Conservation (phyloP, 2,888 invertebrate species). For the Ferrisia virgata region DNA sequence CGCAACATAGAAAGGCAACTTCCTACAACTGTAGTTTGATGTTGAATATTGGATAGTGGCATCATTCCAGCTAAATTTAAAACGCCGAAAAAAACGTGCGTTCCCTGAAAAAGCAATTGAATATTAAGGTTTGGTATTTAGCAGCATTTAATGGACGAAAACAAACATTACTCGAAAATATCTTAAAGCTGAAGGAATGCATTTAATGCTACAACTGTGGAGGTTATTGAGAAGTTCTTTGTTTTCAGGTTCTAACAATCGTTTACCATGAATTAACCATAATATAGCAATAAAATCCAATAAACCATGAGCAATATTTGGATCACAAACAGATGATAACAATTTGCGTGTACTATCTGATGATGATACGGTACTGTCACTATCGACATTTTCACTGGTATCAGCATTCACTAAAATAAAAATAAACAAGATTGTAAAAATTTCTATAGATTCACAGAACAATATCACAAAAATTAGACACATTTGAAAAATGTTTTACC, state of each 20-base stretch:
- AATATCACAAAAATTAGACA: background rate
- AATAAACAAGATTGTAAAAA: background rate
- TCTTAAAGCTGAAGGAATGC: slow-evolving; percentile 48
- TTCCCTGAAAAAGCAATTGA: slow-evolving; percentile 46
- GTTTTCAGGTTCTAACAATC: slow-evolving; percentile 43
- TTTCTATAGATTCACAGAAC: background rate
- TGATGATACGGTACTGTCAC: background rate
- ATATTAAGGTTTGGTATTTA: background rate
- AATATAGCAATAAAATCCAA: slow-evolving; percentile 48
- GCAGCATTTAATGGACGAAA: slow-evolving; percentile 47
- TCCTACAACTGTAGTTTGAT: slow-evolving; percentile 48
- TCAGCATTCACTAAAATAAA: background rate
- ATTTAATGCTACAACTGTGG: slow-evolving; percentile 41
- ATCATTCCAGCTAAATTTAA: slow-evolving; percentile 49
- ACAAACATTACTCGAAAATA: slow-evolving; percentile 48
- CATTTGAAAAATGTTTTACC: background rate
- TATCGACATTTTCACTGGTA: background rate
- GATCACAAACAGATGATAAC: slow-evolving; percentile 8
- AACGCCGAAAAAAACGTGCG: slow-evolving; percentile 49
- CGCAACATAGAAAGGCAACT: slow-evolving; percentile 49
- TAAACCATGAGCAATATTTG: slow-evolving; percentile 35
- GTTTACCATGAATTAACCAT: slow-evolving; percentile 48
- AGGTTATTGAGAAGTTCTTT: slow-evolving; percentile 46
- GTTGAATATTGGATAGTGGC: slow-evolving; percentile 48
- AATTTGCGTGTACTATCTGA: background rate